Evolutionary conservation across 2,888 invertebrate species (phyloP), one percentile per base, ranked within the genome.

Genomic region (Stenotaenia linearis): DNA sequence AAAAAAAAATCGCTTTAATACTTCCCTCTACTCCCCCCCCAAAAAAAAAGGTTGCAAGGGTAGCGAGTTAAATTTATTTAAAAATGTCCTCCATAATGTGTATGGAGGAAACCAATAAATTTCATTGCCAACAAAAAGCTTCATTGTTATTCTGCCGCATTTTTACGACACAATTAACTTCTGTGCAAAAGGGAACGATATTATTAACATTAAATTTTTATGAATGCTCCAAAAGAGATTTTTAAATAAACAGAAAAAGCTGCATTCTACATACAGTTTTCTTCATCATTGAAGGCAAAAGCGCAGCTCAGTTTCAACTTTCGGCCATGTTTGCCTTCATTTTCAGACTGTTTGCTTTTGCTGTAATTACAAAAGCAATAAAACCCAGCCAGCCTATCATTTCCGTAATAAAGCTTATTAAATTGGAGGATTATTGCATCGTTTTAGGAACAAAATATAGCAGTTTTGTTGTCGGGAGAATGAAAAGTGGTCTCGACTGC

Each of bases 281-380:
- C 69, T 69, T 12, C 69, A 28, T 28, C 25, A 69, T 9, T 69
- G 28, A 69, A 69, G 25, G 1, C 12, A 2, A 69, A 69, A 69
- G 28, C 6, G 15, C 25, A 69, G 23, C n/a, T 69, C 69, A 69
- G 69, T 69, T 69, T 69, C 69, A 69, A 69, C 23, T 69, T 25
- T 69, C 69, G 69, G 69, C 69, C 69, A 69, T 69, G 69, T 69
- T 69, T 69, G 69, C 69, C 10, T 69, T 69, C 69, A 28, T 28
- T 69, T 69, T 69, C 69, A 69, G 69, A n/a, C 69, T 69, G 69
- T 69, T 69, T 69, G 69, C 69, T 69, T 69, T 69, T 69, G 69
- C 69, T 28, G 69, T 69, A 69, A 69, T 69, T 69, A 69, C 69
- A 28, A 69, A 69, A 69, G 69, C 69, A 69, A 69, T 69, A 69